Evolutionary conservation across 2,113 vertebrate genomes (phyloP).

Genomic region (Glaucidium brasilianum): DNA sequence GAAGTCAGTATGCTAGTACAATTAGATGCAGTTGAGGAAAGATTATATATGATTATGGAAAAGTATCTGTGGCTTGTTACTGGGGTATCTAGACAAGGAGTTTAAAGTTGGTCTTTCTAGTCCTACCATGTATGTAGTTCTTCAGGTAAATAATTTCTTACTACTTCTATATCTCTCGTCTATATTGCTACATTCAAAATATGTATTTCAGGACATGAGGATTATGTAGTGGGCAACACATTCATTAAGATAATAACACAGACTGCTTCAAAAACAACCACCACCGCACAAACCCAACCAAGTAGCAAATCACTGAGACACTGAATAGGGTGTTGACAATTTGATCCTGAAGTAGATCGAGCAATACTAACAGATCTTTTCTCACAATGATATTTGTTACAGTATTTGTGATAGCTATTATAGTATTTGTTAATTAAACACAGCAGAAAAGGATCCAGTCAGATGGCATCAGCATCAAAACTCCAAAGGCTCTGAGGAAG

Average conservation of each 20-base stretch:
- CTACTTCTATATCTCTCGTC: not conserved
- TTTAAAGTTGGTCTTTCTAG: not conserved
- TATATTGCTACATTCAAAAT: not conserved
- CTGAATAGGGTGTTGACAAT: rapidly evolving
- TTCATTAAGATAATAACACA: not conserved
- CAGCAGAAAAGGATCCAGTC: not conserved
- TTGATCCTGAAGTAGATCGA: not conserved
- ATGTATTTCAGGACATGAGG: not conserved
- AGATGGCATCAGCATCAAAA: not conserved
- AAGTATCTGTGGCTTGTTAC: not conserved
- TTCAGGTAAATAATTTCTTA: not conserved
- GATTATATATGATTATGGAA: not conserved
- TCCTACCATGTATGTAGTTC: not conserved
- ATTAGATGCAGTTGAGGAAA: not conserved
- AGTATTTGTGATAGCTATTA: not conserved
- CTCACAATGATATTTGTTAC: not conserved
- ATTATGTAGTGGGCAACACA: not conserved
- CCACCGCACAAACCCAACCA: not conserved
- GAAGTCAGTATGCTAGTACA: not conserved
- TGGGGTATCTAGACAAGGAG: not conserved
- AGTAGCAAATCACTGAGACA: not conserved
- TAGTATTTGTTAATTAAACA: not conserved
- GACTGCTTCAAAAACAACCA: not conserved
- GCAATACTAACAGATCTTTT: not conserved
- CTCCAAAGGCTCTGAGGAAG: not conserved